Conservation (phyloP, 2,113 vertebrate genomes). For the Hydropotes inermis region DNA sequence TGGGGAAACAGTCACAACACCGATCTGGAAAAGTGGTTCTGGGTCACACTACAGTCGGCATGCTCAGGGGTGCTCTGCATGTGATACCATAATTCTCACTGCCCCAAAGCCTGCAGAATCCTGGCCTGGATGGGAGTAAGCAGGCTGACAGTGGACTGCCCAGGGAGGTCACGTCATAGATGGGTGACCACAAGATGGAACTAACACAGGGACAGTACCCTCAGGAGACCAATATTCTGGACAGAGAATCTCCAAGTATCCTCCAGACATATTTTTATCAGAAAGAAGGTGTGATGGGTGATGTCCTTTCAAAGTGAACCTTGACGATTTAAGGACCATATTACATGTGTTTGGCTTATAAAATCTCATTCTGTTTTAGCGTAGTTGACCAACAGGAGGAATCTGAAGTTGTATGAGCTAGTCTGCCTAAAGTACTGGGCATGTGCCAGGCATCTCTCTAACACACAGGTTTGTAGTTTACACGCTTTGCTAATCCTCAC, state of each 20-base stretch:
- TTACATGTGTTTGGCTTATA: background rate
- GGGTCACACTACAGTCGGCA: background rate
- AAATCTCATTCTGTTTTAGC: background rate
- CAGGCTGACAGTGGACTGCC: background rate
- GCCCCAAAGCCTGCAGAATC: accelerated
- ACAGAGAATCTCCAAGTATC: too few species aligned
- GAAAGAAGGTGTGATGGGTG: background rate
- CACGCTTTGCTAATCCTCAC: background rate
- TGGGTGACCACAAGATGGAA: accelerated
- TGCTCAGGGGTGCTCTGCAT: background rate
- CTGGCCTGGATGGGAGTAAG: background rate
- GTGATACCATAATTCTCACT: accelerated
- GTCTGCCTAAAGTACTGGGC: too few species aligned
- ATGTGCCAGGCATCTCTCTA: background rate
- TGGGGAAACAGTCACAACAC: background rate
- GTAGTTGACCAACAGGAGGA: background rate
- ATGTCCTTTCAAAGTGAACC: background rate
- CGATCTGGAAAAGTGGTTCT: background rate
- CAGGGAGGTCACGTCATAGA: background rate
- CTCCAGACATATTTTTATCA: accelerated
- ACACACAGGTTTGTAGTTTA: background rate
- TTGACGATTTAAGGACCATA: background rate
- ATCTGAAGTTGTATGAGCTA: background rate
- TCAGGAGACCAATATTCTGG: background rate
- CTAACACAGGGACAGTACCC: background rate